phyloP scores from a whole-genome alignment of 2,888 invertebrate genomes.

The Melieria crassipennis region DNA sequence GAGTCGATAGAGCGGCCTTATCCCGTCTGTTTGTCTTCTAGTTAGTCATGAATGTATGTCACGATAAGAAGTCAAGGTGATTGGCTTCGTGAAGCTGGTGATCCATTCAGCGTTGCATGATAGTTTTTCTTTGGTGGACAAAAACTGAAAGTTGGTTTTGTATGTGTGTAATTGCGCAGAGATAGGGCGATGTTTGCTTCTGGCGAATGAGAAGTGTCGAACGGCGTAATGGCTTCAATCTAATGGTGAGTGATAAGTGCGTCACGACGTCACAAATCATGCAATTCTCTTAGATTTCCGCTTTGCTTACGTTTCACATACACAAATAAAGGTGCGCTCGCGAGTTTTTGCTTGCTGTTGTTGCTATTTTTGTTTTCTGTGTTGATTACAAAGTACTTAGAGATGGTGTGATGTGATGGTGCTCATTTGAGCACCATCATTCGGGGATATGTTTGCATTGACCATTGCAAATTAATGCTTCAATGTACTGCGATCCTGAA shows the following conservation, averaged over 20 bases:
- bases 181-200: conserved; percentile 5
- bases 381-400: too few relatives aligned
- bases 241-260: not conserved
- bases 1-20: too few relatives aligned
- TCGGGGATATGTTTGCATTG: too few relatives aligned
- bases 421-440: too few relatives aligned
- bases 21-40: not conserved
- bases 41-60: not conserved
- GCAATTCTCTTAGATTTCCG: conserved; percentile 19
- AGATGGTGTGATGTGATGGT: too few relatives aligned
- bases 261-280: conserved; percentile 30
- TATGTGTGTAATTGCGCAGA: not conserved
- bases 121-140: too few relatives aligned
- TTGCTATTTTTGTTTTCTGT: conserved; percentile 47
- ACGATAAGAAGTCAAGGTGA: conserved; percentile 29
- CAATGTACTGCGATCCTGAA: too few relatives aligned
- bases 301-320: not conserved
- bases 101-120: too few relatives aligned
- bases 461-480: too few relatives aligned
- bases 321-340: not conserved
- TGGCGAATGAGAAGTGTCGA: not conserved
- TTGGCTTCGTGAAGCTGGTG: conserved; percentile 14
- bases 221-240: not conserved
- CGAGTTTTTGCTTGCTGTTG: not conserved
- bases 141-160: too few relatives aligned